Percentiles rank a stretch among this genome's conserved stretches.
These are phyloP conservation scores for Actinernus sp. DNA, from an alignment of 92 coral and sea anemone genomes.

Conservation along the genomic window DNA sequence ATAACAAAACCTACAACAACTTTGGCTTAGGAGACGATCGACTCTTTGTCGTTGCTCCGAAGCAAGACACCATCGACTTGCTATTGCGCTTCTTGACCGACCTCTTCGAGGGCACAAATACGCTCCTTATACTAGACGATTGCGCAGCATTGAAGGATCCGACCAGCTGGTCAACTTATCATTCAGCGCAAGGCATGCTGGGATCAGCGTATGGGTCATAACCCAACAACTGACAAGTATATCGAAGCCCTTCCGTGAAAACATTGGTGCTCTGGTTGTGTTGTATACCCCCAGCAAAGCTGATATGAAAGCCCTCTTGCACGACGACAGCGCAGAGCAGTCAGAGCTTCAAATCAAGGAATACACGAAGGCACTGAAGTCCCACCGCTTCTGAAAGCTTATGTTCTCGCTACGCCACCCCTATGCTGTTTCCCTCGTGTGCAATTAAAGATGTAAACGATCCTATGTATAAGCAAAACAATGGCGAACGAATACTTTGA, in stretches of 20 bases:
- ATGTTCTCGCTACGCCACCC: slow-evolving; percentile 23
- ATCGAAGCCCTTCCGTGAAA: neutral
- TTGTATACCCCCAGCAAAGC: neutral
- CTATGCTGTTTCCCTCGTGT: neutral
- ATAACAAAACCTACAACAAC: too few relatives aligned
- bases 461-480: too few relatives aligned
- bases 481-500: too few relatives aligned
- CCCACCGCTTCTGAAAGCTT: neutral
- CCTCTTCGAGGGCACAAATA: too few relatives aligned
- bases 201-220: too few relatives aligned
- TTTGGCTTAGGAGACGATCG: too few relatives aligned
- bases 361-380: neutral
- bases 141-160: too few relatives aligned
- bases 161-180: slow-evolving; percentile 8
- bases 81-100: too few relatives aligned
- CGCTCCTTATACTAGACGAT: too few relatives aligned
- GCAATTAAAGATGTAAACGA: neutral
- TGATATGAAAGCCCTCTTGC: slow-evolving; percentile 1
- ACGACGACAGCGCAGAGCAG: slow-evolving; percentile 2
- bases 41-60: too few relatives aligned
- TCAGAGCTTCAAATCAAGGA: neutral
- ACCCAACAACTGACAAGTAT: slow-evolving; percentile 23
- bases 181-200: neutral
- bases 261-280: neutral
- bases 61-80: too few relatives aligned